Evolutionary conservation across 2,797 vertebrate species (phyloP).

Genomic region (Scarus forsteni): DNA sequence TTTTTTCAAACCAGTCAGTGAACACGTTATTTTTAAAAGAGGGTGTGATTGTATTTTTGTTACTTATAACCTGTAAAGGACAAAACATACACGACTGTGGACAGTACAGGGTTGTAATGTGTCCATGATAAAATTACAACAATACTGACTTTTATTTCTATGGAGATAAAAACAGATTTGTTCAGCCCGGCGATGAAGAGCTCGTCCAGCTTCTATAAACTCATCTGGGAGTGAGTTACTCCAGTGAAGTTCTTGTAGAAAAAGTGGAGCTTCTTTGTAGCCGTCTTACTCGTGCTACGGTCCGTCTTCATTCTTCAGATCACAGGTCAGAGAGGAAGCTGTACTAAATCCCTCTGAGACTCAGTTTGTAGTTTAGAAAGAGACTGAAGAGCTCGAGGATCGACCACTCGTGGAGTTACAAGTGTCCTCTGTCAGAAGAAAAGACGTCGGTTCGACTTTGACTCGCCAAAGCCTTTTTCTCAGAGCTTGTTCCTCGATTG

Average conservation of each 20-base stretch:
- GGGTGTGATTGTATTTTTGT: too few species aligned
- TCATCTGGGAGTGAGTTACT: too few species aligned
- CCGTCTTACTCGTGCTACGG: not conserved
- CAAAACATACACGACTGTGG: not conserved
- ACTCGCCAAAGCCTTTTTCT: not conserved
- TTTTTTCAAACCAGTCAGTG: too few species aligned
- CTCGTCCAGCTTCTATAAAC: too few species aligned
- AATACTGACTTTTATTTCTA: too few species aligned
- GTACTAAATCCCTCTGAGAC: not conserved
- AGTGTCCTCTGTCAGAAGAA: not conserved
- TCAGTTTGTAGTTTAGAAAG: not conserved
- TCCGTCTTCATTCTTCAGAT: not conserved
- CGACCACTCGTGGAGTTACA: not conserved
- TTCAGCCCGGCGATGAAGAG: too few species aligned
- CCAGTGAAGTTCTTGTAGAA: not conserved
- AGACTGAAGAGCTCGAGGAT: not conserved
- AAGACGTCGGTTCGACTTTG: not conserved
- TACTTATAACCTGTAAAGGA: too few species aligned
- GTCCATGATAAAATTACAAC: too few species aligned
- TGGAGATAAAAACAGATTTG: too few species aligned
- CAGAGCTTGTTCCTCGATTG: not conserved
- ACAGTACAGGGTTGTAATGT: too few species aligned
- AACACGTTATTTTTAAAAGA: too few species aligned
- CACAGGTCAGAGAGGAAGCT: not conserved
- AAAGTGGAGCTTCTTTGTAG: not conserved